Conservation (phyloP, 2,797 vertebrate species). For the Bufotes viridis region DNA sequence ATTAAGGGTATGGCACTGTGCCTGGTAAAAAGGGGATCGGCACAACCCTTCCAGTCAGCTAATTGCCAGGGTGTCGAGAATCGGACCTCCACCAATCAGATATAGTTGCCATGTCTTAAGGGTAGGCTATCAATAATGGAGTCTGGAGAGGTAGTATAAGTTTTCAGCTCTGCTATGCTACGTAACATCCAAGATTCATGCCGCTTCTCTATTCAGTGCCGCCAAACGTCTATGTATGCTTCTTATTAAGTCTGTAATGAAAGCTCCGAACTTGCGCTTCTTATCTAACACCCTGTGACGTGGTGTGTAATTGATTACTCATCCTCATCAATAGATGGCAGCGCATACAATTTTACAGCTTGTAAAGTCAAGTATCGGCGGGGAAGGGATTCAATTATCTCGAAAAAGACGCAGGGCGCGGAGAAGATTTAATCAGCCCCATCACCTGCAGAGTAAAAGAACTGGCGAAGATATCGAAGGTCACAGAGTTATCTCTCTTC, state of each 20-base stretch:
- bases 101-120: too few relatives aligned
- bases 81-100: too few relatives aligned
- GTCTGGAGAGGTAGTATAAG: background rate
- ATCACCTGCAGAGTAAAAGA: slow-evolving; percentile 28
- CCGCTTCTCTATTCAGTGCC: background rate
- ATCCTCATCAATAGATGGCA: slow-evolving; percentile 15
- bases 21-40: too few relatives aligned
- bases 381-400: slow-evolving; percentile 38
- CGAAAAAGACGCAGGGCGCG: background rate
- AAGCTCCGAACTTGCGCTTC: background rate
- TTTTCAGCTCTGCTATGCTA: background rate
- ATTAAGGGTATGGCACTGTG: too few relatives aligned
- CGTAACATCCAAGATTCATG: background rate
- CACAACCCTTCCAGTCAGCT: too few relatives aligned
- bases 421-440: slow-evolving; percentile 16
- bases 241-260: background rate
- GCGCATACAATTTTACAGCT: slow-evolving; percentile 43
- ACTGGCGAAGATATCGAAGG: background rate
- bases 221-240: too few relatives aligned
- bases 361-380: slow-evolving; percentile 32
- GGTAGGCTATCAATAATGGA: too few relatives aligned
- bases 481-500: background rate
- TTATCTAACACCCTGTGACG: slow-evolving; percentile 38
- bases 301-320: slow-evolving; percentile 27
- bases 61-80: too few relatives aligned